Conservation (phyloP, 35 echinoderm and acorn worm genomes). For the Diadema setosum region DNA sequence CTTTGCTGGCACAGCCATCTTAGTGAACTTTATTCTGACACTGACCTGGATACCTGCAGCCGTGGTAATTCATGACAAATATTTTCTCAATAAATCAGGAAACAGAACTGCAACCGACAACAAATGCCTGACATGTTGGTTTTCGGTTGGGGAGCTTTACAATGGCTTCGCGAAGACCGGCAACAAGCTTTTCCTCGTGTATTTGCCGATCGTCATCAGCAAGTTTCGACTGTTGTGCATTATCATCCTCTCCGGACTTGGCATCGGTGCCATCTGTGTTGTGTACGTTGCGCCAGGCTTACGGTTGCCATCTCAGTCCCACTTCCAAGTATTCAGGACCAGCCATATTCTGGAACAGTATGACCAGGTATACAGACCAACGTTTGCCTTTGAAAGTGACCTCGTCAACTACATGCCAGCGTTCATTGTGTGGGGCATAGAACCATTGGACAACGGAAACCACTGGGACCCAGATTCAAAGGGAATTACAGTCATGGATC, state of each 20-base stretch:
- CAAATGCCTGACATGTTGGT: background rate
- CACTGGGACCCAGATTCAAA: constrained; percentile 29
- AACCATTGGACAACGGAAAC: constrained; percentile 37
- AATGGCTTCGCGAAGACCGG: background rate
- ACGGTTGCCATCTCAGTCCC: background rate
- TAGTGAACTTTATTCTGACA: constrained; percentile 51
- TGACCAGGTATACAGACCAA: constrained; percentile 8
- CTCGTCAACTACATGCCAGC: background rate
- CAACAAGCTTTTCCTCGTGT: constrained; percentile 4
- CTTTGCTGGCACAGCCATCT: constrained; percentile 63
- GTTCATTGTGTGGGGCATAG: constrained; percentile 21
- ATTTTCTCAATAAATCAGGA: background rate
- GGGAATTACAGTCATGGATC: background rate
- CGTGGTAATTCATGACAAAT: constrained; percentile 44
- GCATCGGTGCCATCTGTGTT: background rate
- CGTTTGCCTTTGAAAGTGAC: constrained; percentile 6
- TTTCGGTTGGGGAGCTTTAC: background rate
- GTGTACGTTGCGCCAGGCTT: constrained; percentile 27
- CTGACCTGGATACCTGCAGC: constrained; percentile 48
- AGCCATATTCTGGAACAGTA: constrained; percentile 41
- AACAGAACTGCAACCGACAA: background rate
- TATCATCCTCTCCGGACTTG: background rate
- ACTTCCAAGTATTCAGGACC: constrained; percentile 27
- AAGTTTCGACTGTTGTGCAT: constrained; percentile 51
- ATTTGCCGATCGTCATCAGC: constrained; percentile 24